Evolutionary conservation across 2,888 invertebrate genomes (phyloP), one percentile per base, ranked within the genome.

Genomic region (Sabellastarte sp.): DNA sequence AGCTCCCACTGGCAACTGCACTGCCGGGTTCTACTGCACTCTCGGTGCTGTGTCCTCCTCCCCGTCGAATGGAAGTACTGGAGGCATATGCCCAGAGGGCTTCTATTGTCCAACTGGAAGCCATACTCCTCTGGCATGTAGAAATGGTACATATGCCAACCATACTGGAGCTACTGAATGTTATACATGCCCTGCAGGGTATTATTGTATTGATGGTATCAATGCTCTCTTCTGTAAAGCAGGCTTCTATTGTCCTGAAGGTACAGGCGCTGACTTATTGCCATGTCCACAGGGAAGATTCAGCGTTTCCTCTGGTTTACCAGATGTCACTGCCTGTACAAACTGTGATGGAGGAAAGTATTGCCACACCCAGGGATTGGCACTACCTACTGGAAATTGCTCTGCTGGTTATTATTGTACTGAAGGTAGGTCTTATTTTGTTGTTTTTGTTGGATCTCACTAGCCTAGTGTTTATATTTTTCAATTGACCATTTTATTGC

Each of bases 121-220:
- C 2, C 64, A 74, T n/a, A 71, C 72, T 15, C 75, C 78, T 60
- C 57, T 69, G 24, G 74, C 68, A 73, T 82, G 81, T 72, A 72
- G 77, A 3, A 81, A 82, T 64, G 80, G 80, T 3, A 81, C 81
- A 26, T 82, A 77, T 73, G 78, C 78, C 4, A 80, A 80, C 69
- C 78, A 80, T 69, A 76, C 79, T 2, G 80, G 80, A 10, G 75
- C 80, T 0, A 66, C 76, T 0, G 60, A 50, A 3, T 82, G 81
- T 67, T 79, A 80, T 56, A 74, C 75, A 57, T 82, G 82, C 55
- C 80, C 81, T 3, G 77, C 73, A 32, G 81, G 65, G 4, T 74
- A 74, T 62, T 80, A 75, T 72, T 81, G 81, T 66, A 73, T 73
- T 4, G 74, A 76, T 68, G 64, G 78, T 59, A 78, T 78, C 69